These are phyloP conservation scores for Salvelinus sp. DNA, from an alignment of 2,113 vertebrate genomes.

Conservation along the genomic window DNA sequence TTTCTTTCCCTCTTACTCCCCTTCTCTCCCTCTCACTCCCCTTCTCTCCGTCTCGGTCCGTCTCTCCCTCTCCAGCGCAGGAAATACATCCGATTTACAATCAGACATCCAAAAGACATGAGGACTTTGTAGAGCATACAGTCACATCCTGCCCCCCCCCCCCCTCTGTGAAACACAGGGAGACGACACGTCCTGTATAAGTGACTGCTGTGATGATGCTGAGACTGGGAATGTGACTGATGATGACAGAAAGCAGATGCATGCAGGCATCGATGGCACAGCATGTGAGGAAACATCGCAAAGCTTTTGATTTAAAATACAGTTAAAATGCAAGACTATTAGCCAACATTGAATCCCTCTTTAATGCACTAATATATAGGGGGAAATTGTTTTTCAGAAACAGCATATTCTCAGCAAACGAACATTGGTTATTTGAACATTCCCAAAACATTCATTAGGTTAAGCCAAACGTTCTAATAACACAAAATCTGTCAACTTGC, in stretches of 20 bases:
- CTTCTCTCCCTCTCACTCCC: too few species aligned
- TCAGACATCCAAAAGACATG: constrained; percentile 47
- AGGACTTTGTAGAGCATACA: constrained; percentile 46
- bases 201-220: constrained; percentile 38
- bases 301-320: neutral
- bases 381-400: too few species aligned
- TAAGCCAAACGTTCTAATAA: too few species aligned
- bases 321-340: too few species aligned
- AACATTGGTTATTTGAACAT: too few species aligned
- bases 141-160: constrained; percentile 22
- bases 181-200: constrained; percentile 40
- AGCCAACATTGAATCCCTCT: too few species aligned
- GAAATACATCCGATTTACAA: constrained; percentile 43
- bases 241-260: neutral
- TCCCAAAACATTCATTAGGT: too few species aligned
- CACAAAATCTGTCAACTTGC: too few species aligned
- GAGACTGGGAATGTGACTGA: constrained; percentile 11
- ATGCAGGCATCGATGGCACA: neutral
- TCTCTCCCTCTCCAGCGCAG: constrained; percentile 8
- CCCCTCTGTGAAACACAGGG: constrained; percentile 37
- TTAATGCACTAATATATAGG: too few species aligned
- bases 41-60: neutral
- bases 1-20: too few species aligned
- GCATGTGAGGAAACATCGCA: neutral
- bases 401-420: too few species aligned